These are phyloP conservation scores for Pholis gunnellus DNA, from an alignment of 2,113 vertebrate species.

Conservation along the genomic window DNA sequence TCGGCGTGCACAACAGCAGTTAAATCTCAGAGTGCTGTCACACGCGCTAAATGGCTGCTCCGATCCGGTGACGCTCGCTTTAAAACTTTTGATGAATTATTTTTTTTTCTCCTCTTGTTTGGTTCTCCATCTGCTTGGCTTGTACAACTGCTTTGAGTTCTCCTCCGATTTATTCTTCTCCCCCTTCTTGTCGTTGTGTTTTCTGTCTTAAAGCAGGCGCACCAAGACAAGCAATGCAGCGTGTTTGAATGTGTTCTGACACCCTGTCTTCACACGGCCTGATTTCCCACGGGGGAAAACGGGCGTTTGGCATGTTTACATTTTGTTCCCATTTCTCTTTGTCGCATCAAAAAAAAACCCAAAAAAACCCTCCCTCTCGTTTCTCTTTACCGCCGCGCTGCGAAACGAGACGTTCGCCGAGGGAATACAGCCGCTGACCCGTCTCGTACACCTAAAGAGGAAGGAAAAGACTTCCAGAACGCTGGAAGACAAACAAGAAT, in stretches of 20 bases:
- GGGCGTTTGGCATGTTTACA: slow-evolving; percentile 75
- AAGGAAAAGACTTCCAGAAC: slow-evolving; percentile 37
- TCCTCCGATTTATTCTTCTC: not conserved
- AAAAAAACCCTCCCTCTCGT: not conserved
- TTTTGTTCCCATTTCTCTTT: slow-evolving; percentile 67
- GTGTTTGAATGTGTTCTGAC: slow-evolving; percentile 69
- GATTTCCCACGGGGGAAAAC: slow-evolving; percentile 71
- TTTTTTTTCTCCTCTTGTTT: slow-evolving; percentile 19
- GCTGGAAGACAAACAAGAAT: slow-evolving; percentile 53
- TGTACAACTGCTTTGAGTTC: slow-evolving; percentile 29
- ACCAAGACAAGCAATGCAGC: slow-evolving; percentile 32
- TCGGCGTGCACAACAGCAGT: slow-evolving; percentile 9
- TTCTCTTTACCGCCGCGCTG: slow-evolving; percentile 2
- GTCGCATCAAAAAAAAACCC: slow-evolving; percentile 48
- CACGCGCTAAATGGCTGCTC: slow-evolving; percentile 31
- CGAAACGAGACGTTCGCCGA: slow-evolving; percentile 36
- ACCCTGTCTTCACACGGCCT: slow-evolving; percentile 63
- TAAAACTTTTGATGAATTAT: slow-evolving; percentile 55
- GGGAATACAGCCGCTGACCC: slow-evolving; percentile 71
- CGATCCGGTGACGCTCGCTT: slow-evolving; percentile 2
- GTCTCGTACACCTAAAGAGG: slow-evolving; percentile 38
- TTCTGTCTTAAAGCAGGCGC: slow-evolving; percentile 45
- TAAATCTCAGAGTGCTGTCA: slow-evolving; percentile 40
- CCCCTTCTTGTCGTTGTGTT: slow-evolving; percentile 21
- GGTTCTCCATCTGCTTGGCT: slow-evolving; percentile 57